Percentiles rank a stretch among this genome's conserved stretches.
Conservation (phyloP, 2,113 vertebrate species). For the Xerus inauris region DNA sequence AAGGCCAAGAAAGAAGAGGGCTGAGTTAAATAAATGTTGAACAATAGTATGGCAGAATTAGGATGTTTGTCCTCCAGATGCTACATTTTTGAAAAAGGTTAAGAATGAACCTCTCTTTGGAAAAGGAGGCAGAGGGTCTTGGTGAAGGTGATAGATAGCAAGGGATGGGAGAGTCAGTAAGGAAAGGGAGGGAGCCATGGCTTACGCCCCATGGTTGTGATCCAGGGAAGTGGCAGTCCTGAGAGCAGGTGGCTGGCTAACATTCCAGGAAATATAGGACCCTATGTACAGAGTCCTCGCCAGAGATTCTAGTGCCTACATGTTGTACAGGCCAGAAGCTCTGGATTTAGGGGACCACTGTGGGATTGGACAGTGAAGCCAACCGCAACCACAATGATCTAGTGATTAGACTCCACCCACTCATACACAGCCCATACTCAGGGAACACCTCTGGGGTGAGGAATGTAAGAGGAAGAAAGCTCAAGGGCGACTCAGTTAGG, state of each 20-base stretch:
- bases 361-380: neutral
- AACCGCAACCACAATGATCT: neutral
- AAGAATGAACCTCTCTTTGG: slow-evolving; percentile 19
- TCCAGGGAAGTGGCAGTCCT: neutral
- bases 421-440: no score
- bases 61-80: neutral
- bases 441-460: no score
- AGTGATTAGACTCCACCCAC: neutral
- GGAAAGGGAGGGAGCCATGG: neutral
- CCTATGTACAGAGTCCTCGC: neutral
- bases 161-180: neutral
- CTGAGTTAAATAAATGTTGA: neutral
- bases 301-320: neutral
- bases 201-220: neutral
- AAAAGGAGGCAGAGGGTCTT: neutral
- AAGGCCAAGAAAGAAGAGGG: neutral
- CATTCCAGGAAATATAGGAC: neutral
- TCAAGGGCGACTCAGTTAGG: no score
- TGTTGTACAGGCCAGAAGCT: neutral
- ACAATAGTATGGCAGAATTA: neutral
- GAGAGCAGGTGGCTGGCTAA: neutral
- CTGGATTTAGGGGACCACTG: neutral
- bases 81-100: neutral
- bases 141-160: neutral
- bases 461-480: no score